Evolutionary conservation across 37 sponge, comb jelly and placozoan species (phyloP).

Genomic region (Axinella damicornis): DNA sequence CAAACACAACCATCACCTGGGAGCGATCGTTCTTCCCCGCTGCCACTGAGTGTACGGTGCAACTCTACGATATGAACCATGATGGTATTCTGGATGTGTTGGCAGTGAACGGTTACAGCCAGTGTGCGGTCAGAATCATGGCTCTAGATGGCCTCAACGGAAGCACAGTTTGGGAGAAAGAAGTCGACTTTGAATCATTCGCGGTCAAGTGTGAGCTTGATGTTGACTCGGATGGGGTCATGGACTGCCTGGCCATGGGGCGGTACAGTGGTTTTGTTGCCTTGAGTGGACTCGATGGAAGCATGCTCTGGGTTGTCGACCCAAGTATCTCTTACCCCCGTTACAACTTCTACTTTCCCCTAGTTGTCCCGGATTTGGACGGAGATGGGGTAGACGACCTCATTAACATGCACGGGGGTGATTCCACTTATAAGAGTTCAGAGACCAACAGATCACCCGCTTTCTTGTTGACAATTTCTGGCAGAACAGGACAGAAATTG

Average conservation of each 20-base stretch:
- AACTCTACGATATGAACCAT: conserved; percentile 62
- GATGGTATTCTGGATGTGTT: conserved; percentile 66
- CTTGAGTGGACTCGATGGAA: conserved; percentile 42
- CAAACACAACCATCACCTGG: conserved; percentile 26
- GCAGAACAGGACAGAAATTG: conserved; percentile 74
- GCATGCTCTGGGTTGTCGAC: conserved; percentile 73
- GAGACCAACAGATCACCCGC: conserved; percentile 54
- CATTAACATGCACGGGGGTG: conserved; percentile 80
- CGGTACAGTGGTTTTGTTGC: conserved; percentile 46
- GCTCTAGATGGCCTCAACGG: conserved; percentile 70
- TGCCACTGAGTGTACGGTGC: conserved; percentile 40
- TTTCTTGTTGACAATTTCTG: conserved; percentile 67
- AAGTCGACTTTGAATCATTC: conserved; percentile 40
- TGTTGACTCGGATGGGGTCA: conserved; percentile 53
- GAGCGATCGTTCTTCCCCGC: conserved; percentile 22
- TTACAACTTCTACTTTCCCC: conserved; percentile 79
- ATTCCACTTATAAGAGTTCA: conserved; percentile 25
- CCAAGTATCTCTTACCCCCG: conserved; percentile 3
- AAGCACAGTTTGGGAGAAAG: conserved; percentile 38
- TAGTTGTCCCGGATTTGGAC: conserved; percentile 68
- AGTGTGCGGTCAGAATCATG: conserved; percentile 39
- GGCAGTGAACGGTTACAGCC: conserved; percentile 7
- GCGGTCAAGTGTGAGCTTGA: conserved; percentile 63
- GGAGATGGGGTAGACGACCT: conserved; percentile 76
- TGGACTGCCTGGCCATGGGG: conserved; percentile 77